Evolutionary conservation across 2,888 invertebrate genomes (phyloP).

Genomic region (Cryptus armator): DNA sequence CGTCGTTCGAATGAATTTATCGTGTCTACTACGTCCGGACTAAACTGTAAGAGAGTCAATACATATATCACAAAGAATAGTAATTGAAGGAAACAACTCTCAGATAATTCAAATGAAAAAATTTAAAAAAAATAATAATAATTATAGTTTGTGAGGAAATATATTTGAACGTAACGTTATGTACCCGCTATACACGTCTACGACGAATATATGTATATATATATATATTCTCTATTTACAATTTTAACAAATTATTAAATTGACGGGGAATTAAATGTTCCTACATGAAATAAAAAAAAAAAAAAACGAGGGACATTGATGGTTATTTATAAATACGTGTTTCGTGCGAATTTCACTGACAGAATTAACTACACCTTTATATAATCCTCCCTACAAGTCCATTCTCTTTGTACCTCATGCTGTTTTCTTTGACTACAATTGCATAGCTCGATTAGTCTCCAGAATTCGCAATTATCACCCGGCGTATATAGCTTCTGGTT

Average conservation of each 20-base stretch:
- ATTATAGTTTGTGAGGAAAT: slow-evolving; percentile 9
- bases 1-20: slow-evolving; percentile 15
- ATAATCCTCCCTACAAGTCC: slow-evolving; percentile 43
- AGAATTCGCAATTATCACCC: slow-evolving; percentile 38
- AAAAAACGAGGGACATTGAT: slow-evolving; percentile 19
- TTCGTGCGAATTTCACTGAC: slow-evolving; percentile 64
- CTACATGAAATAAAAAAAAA: slow-evolving; percentile 40
- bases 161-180: slow-evolving; percentile 34
- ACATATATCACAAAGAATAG: slow-evolving; percentile 31
- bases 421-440: slow-evolving; percentile 42
- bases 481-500: slow-evolving; percentile 43
- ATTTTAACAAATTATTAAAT: slow-evolving; percentile 51
- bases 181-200: slow-evolving; percentile 41
- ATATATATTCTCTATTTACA: slow-evolving; percentile 50
- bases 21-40: slow-evolving; percentile 31
- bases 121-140: slow-evolving; percentile 13
- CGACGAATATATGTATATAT: slow-evolving; percentile 29
- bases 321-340: slow-evolving; percentile 60
- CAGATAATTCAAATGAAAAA: slow-evolving; percentile 16
- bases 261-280: slow-evolving; percentile 38
- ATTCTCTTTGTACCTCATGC: slow-evolving; percentile 55
- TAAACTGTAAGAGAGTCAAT: slow-evolving; percentile 18
- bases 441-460: slow-evolving; percentile 53
- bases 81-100: slow-evolving; percentile 13
- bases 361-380: slow-evolving; percentile 53